phyloP scores from a whole-genome alignment of 2,888 invertebrate genomes.

The Matsumyia berberina region DNA sequence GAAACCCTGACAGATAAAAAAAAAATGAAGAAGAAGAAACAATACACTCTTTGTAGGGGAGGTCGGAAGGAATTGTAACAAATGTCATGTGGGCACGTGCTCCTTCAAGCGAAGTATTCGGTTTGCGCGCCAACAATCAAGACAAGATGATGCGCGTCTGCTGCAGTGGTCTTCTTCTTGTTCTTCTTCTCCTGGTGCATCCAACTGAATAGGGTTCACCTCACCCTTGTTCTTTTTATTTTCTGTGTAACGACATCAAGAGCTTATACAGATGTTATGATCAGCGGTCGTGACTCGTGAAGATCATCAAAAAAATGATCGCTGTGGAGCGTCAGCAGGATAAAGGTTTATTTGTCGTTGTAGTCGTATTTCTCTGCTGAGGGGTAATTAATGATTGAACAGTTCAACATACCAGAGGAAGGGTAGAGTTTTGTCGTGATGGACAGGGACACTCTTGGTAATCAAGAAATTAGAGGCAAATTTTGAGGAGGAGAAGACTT shows the following conservation, averaged over 20 bases:
- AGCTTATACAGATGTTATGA: conserved; percentile 65
- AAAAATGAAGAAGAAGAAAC: conserved; percentile 18
- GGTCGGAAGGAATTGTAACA: conserved; percentile 68
- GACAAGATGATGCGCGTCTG: conserved; percentile 69
- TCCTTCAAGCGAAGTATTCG: conserved; percentile 68
- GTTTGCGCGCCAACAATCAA: conserved; percentile 75
- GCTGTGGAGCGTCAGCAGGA: conserved; percentile 22
- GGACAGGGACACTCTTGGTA: conserved; percentile 3
- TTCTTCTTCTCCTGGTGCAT: conserved; percentile 61
- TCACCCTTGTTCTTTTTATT: conserved; percentile 43
- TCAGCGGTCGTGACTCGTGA: conserved; percentile 29
- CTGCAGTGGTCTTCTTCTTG: conserved; percentile 51
- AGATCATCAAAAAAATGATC: conserved; percentile 46
- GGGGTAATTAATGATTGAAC: conserved; percentile 31
- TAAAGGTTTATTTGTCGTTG: conserved; percentile 43
- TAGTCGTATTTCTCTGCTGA: conserved; percentile 1
- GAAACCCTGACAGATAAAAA: conserved; percentile 58
- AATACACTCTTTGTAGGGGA: conserved; percentile 42
- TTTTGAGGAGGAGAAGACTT: too few relatives aligned
- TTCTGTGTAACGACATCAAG: conserved; percentile 39
- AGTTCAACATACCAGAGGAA: not conserved
- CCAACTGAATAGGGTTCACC: conserved; percentile 66
- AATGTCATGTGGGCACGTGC: conserved; percentile 77
- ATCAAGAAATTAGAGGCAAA: too few relatives aligned
- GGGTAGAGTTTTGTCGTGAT: not conserved